Percentiles rank a stretch among this genome's conserved stretches.
Evolutionary conservation across 2,113 vertebrate genomes (phyloP).

Genomic region (Pampusana beccarii): DNA sequence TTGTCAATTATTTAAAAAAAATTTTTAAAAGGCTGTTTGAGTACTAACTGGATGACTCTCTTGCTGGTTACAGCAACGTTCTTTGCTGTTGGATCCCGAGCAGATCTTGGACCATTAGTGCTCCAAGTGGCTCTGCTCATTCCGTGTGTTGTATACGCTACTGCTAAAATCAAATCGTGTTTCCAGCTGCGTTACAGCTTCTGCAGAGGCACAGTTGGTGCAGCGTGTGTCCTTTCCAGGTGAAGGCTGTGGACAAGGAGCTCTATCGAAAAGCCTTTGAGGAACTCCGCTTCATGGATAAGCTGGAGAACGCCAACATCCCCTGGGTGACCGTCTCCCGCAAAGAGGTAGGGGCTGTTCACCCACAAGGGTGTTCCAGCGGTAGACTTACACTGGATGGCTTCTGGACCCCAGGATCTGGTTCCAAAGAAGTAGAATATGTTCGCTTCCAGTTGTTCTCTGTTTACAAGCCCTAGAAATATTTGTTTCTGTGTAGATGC

Average conservation of each 20-base stretch:
- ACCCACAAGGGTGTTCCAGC: neutral
- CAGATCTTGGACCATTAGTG: neutral
- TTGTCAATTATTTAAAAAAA: neutral
- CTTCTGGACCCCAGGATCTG: neutral
- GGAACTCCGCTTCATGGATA: constrained; percentile 91
- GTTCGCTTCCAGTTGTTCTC: neutral
- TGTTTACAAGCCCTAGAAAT: neutral
- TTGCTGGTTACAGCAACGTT: neutral
- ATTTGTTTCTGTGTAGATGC: neutral
- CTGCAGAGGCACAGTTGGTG: neutral
- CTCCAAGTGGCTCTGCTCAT: neutral
- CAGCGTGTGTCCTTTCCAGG: constrained; percentile 71
- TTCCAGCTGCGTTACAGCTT: neutral
- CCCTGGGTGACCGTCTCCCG: constrained; percentile 88
- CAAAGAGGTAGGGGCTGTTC: constrained; percentile 81
- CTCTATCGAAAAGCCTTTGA: constrained; percentile 88
- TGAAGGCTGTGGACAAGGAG: constrained; percentile 87
- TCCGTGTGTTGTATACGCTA: fast-evolving
- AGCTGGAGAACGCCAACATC: constrained; percentile 96
- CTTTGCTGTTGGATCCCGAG: neutral
- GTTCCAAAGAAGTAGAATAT: neutral
- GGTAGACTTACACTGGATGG: neutral
- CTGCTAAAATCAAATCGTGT: neutral
- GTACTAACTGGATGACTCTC: neutral
- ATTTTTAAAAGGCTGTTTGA: neutral